Evolutionary conservation across 2,888 invertebrate genomes (phyloP).

Genomic region (Campoplex nolae): DNA sequence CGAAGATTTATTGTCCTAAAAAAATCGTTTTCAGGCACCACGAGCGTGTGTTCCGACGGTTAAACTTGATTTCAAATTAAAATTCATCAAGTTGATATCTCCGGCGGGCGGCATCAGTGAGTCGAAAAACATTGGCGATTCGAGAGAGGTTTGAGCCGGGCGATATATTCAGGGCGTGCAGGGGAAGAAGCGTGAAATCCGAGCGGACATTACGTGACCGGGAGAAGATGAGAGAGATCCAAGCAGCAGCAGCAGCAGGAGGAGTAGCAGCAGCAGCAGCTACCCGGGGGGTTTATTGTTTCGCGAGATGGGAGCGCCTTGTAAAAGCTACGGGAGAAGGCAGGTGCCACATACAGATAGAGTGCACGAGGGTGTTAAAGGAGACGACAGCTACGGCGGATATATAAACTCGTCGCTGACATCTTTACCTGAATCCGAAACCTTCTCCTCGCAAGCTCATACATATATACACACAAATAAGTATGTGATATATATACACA

Average conservation of each 20-base stretch:
- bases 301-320: slow-evolving; percentile 45
- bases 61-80: neutral
- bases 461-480: neutral
- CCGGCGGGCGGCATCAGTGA: neutral
- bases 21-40: neutral
- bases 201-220: slow-evolving; percentile 65
- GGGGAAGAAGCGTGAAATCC: slow-evolving; percentile 60
- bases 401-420: slow-evolving; percentile 66
- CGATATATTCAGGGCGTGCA: slow-evolving; percentile 13
- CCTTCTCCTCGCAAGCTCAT: slow-evolving; percentile 18
- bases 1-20: neutral
- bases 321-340: slow-evolving; percentile 36
- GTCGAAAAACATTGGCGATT: neutral
- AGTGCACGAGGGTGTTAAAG: slow-evolving; percentile 29
- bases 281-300: slow-evolving; percentile 56
- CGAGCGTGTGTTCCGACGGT: neutral
- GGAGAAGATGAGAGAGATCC: slow-evolving; percentile 42
- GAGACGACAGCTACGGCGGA: slow-evolving; percentile 50
- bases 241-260: neutral
- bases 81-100: neutral
- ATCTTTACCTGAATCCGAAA: slow-evolving; percentile 67
- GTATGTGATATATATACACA: slow-evolving; percentile 6
- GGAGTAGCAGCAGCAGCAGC: neutral
- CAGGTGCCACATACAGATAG: slow-evolving; percentile 38
- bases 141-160: neutral